Conservation (phyloP, 2,113 vertebrate genomes). For the Phalacrocorax pelagicus region DNA sequence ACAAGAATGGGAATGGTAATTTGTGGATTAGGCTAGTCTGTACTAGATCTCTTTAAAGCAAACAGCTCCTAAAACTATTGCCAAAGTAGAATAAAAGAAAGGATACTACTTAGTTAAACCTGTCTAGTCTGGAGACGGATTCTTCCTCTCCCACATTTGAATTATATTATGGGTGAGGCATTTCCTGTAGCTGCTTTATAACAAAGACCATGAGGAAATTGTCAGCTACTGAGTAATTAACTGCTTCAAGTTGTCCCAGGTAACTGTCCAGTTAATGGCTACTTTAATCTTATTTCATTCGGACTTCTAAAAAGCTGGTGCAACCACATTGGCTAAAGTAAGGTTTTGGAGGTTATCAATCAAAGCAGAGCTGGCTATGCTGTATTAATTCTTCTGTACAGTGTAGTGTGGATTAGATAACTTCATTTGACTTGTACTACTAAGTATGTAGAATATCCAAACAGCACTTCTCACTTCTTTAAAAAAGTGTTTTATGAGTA, state of each 20-base stretch:
- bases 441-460: neutral
- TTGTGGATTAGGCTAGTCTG: neutral
- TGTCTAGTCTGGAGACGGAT: neutral
- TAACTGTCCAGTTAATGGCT: neutral
- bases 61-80: neutral
- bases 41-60: neutral
- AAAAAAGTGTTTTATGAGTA: neutral
- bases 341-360: neutral
- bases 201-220: neutral
- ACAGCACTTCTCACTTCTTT: neutral
- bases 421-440: neutral
- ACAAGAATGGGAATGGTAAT: neutral
- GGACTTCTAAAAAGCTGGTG: neutral
- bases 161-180: neutral
- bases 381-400: neutral
- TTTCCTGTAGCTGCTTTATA: slow-evolving; percentile 8
- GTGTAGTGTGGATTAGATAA: neutral
- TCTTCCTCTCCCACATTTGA: neutral
- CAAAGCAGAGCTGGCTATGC: neutral
- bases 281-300: neutral
- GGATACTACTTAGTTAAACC: neutral
- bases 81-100: neutral
- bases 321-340: neutral
- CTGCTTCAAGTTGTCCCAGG: neutral
- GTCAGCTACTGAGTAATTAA: neutral